Evolutionary conservation across 2,888 invertebrate species (phyloP).

Genomic region (Microctonus brassicae): DNA sequence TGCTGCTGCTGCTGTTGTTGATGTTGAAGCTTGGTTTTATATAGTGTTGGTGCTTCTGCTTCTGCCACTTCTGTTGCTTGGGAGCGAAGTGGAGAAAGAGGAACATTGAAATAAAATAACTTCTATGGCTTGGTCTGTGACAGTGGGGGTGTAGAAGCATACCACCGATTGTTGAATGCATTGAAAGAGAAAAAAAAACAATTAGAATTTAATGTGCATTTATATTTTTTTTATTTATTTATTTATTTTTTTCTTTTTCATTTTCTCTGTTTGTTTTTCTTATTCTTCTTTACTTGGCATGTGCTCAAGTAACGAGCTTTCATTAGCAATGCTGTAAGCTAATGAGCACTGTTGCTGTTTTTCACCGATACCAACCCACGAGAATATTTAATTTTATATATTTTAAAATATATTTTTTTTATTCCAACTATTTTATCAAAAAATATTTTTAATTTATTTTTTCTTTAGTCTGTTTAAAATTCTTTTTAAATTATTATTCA

Average conservation of each 20-base stretch:
- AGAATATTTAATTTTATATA: slow-evolving; percentile 23
- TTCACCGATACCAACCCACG: slow-evolving; percentile 26
- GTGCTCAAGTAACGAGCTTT: slow-evolving; percentile 67
- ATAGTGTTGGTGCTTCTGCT: not conserved
- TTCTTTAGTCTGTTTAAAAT: too few relatives aligned
- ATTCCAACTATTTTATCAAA: not conserved
- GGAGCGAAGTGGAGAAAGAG: not conserved
- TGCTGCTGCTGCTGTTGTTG: not conserved
- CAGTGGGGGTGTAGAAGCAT: slow-evolving; percentile 47
- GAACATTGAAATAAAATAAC: slow-evolving; percentile 17
- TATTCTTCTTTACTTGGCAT: slow-evolving; percentile 22
- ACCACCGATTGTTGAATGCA: slow-evolving; percentile 8
- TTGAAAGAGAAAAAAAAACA: too few relatives aligned
- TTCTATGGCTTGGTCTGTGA: slow-evolving; percentile 1
- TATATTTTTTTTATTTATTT: not conserved
- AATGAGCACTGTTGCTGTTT: slow-evolving; percentile 61
- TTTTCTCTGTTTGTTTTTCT: not conserved
- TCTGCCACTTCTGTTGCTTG: slow-evolving; percentile 2
- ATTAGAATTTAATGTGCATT: not conserved
- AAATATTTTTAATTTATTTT: too few relatives aligned
- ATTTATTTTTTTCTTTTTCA: not conserved
- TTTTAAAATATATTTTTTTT: slow-evolving; percentile 29
- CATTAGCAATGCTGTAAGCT: slow-evolving; percentile 69
- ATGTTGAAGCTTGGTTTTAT: too few relatives aligned
- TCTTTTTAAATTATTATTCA: too few relatives aligned